A percentile compares a stretch with the other conserved stretches of the same genome.
These are phyloP conservation scores for Scaptomyza reducta DNA, from an alignment of 2,888 invertebrate species.

Conservation along the genomic window DNA sequence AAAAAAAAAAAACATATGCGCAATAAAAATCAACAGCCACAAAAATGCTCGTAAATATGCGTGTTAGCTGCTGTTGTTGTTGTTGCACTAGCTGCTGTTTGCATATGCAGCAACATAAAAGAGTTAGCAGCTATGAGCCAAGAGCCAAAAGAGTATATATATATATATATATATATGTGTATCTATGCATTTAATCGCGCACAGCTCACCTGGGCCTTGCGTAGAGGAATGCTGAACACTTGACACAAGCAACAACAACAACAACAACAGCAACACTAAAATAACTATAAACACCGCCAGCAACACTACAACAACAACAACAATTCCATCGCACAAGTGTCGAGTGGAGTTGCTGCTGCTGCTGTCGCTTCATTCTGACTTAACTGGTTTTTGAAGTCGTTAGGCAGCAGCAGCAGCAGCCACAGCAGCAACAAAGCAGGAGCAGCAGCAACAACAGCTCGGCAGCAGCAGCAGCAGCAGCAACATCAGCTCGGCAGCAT, in stretches of 20 bases:
- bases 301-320: slow-evolving; percentile 27
- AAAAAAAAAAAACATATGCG: slow-evolving; percentile 17
- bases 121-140: slow-evolving; percentile 32
- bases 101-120: slow-evolving; percentile 33
- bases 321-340: slow-evolving; percentile 53
- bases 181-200: slow-evolving; percentile 45
- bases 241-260: slow-evolving; percentile 48
- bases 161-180: slow-evolving; percentile 5
- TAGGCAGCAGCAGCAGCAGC: slow-evolving; percentile 43
- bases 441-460: slow-evolving; percentile 21
- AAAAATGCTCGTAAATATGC: slow-evolving; percentile 61
- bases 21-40: slow-evolving; percentile 58
- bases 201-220: slow-evolving; percentile 45
- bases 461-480: slow-evolving; percentile 39
- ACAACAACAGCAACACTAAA: slow-evolving; percentile 14
- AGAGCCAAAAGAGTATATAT: slow-evolving; percentile 13
- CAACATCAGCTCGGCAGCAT: slow-evolving; percentile 37
- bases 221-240: slow-evolving; percentile 60
- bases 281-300: slow-evolving; percentile 16
- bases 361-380: slow-evolving; percentile 45
- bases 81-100: slow-evolving; percentile 19
- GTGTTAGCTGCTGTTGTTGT: slow-evolving; percentile 41
- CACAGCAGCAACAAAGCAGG: slow-evolving; percentile 8
- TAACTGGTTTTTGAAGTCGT: slow-evolving; percentile 69
- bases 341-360: slow-evolving; percentile 36